phyloP scores from a whole-genome alignment of 2,888 invertebrate genomes.

The Synergus umbraculus region DNA sequence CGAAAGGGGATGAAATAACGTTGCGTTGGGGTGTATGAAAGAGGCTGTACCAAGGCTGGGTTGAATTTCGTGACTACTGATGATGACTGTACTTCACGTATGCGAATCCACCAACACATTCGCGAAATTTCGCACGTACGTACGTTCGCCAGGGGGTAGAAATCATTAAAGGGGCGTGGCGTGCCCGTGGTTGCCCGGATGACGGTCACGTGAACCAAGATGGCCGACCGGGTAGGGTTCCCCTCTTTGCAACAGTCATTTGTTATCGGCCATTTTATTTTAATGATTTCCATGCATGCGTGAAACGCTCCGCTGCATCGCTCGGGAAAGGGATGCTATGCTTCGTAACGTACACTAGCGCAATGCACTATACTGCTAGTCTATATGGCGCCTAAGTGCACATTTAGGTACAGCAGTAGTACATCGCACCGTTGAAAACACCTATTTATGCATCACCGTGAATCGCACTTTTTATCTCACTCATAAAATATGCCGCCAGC shows the following conservation, averaged over 20 bases:
- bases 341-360: slow-evolving; percentile 54
- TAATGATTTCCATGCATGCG: slow-evolving; percentile 78
- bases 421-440: slow-evolving; percentile 49
- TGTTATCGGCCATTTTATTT: slow-evolving; percentile 78
- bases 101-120: slow-evolving; percentile 57
- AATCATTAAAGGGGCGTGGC: slow-evolving; percentile 78
- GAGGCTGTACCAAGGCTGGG: slow-evolving; percentile 65
- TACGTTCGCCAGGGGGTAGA: slow-evolving; percentile 74
- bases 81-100: slow-evolving; percentile 73
- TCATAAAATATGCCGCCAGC: slow-evolving; percentile 48
- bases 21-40: slow-evolving; percentile 49
- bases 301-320: slow-evolving; percentile 74
- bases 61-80: slow-evolving; percentile 69
- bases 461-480: slow-evolving; percentile 50
- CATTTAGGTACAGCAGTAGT: slow-evolving; percentile 55
- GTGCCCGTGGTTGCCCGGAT: slow-evolving; percentile 77
- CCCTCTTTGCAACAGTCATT: slow-evolving; percentile 76
- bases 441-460: slow-evolving; percentile 19
- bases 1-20: slow-evolving; percentile 4
- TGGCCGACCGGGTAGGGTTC: slow-evolving; percentile 72
- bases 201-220: slow-evolving; percentile 78
- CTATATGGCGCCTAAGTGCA: slow-evolving; percentile 55
- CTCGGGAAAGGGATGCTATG: slow-evolving; percentile 66
- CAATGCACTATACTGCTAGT: slow-evolving; percentile 56
- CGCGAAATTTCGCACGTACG: slow-evolving; percentile 70